Evolutionary conservation across 2,888 invertebrate species (phyloP).

Genomic region (Caenorhabditis virilis): DNA sequence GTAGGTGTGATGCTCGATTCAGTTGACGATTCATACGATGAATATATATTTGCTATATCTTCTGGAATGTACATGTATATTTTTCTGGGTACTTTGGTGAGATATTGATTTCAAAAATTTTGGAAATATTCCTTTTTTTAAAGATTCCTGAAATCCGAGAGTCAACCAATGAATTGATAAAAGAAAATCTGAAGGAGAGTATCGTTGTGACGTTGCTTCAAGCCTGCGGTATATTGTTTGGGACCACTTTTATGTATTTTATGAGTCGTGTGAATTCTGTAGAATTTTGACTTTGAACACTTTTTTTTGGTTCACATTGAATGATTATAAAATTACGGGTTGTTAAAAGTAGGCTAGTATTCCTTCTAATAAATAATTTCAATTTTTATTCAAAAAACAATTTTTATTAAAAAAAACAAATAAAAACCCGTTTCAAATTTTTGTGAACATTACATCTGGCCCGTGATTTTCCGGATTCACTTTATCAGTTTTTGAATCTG

Average conservation of each 20-base stretch:
- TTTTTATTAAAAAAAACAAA: background rate
- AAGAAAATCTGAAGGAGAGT: conserved; percentile 54
- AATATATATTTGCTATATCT: conserved; percentile 62
- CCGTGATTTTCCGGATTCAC: too few species aligned
- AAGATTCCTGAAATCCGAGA: conserved; percentile 67
- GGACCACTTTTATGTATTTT: conserved; percentile 56
- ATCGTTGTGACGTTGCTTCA: conserved; percentile 54
- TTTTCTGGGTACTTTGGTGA: conserved; percentile 65
- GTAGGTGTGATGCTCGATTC: conserved; percentile 59
- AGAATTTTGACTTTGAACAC: conserved; percentile 14
- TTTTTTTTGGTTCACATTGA: background rate
- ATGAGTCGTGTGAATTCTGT: conserved; percentile 48
- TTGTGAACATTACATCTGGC: background rate
- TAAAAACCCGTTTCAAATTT: background rate
- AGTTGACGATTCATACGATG: conserved; percentile 61
- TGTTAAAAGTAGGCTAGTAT: too few species aligned
- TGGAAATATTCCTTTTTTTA: conserved; percentile 8
- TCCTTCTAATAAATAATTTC: background rate
- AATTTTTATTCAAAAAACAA: background rate
- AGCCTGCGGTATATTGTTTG: conserved; percentile 49
- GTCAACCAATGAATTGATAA: conserved; percentile 57
- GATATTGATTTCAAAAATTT: conserved; percentile 7
- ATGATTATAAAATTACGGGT: background rate
- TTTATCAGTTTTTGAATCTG: background rate
- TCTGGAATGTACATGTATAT: conserved; percentile 67